Conservation (phyloP, 2,113 vertebrate genomes). For the Lepus europaeus region DNA sequence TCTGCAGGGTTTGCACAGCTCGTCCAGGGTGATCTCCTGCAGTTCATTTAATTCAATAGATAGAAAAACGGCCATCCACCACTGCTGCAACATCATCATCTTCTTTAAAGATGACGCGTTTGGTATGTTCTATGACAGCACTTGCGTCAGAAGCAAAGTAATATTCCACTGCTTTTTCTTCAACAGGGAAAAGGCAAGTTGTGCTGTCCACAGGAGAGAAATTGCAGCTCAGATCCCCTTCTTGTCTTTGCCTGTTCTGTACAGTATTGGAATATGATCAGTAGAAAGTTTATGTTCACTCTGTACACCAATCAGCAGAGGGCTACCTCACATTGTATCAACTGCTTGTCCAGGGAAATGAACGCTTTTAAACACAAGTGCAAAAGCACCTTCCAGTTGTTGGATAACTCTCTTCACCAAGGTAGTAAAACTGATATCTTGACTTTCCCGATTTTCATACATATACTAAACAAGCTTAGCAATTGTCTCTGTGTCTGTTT, state of each 20-base stretch:
- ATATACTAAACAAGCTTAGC: conserved; percentile 99
- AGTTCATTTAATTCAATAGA: conserved; percentile 96
- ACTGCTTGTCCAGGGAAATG: conserved; percentile 97
- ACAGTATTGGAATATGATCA: conserved; percentile 97
- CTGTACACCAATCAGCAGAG: conserved; percentile 96
- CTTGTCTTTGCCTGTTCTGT: conserved; percentile 95
- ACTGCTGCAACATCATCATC: conserved; percentile 98
- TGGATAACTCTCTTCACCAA: conserved; percentile 97
- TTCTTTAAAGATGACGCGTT: conserved; percentile 97
- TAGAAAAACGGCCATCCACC: conserved; percentile 95
- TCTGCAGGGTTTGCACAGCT: conserved; percentile 97
- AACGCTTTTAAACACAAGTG: conserved; percentile 97
- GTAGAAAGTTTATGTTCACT: conserved; percentile 98
- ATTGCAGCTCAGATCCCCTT: conserved; percentile 93
- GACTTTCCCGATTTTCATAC: conserved; percentile 97
- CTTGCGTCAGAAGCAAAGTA: conserved; percentile 99
- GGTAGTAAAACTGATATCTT: conserved; percentile 95
- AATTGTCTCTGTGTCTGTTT: conserved; percentile 97
- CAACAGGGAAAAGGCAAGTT: conserved; percentile 96
- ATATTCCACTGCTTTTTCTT: conserved; percentile 98
- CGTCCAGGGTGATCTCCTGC: conserved; percentile 95
- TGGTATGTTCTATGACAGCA: conserved; percentile 98
- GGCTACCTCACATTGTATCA: conserved; percentile 97
- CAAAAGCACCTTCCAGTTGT: conserved; percentile 98
- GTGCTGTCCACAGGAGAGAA: conserved; percentile 94